These are phyloP conservation scores for Congeria kusceri DNA, from an alignment of 2,888 invertebrate genomes.

Conservation along the genomic window DNA sequence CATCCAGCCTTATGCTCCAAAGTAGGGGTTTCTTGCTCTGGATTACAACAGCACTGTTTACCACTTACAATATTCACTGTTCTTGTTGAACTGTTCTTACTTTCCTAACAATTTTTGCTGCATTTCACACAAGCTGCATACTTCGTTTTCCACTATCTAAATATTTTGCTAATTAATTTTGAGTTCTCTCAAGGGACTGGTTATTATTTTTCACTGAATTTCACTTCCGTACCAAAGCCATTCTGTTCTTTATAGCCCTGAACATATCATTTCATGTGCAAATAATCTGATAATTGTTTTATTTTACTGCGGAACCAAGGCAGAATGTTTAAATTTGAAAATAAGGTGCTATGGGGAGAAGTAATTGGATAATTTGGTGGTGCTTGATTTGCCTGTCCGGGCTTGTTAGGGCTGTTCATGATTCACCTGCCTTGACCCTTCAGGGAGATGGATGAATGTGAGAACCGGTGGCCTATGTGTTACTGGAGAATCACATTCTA, in stretches of 20 bases:
- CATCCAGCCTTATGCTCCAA: background rate
- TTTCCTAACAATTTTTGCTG: constrained; percentile 10
- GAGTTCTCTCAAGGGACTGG: constrained; percentile 3
- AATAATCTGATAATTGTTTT: constrained; percentile 54
- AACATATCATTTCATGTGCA: constrained; percentile 51
- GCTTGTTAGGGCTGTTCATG: background rate
- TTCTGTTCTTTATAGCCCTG: background rate
- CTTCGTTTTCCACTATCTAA: constrained; percentile 7
- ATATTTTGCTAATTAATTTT: constrained; percentile 40
- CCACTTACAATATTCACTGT: background rate
- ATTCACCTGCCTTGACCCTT: constrained; percentile 55
- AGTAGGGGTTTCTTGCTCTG: too few species aligned
- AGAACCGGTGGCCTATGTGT: background rate
- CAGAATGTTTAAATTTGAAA: constrained; percentile 40
- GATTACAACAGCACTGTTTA: too few species aligned
- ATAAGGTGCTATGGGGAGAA: constrained; percentile 40
- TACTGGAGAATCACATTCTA: too few species aligned
- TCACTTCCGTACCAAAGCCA: background rate
- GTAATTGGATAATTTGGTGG: constrained; percentile 53
- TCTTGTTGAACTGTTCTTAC: background rate
- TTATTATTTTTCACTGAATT: constrained; percentile 6
- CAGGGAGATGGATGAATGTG: constrained; percentile 4
- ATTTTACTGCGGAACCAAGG: constrained; percentile 29
- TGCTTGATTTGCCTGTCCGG: constrained; percentile 15
- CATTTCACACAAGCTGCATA: background rate